Base-by-base conservation (phyloP, 2,888 invertebrate species). In the Rhingia campestris region DNA sequence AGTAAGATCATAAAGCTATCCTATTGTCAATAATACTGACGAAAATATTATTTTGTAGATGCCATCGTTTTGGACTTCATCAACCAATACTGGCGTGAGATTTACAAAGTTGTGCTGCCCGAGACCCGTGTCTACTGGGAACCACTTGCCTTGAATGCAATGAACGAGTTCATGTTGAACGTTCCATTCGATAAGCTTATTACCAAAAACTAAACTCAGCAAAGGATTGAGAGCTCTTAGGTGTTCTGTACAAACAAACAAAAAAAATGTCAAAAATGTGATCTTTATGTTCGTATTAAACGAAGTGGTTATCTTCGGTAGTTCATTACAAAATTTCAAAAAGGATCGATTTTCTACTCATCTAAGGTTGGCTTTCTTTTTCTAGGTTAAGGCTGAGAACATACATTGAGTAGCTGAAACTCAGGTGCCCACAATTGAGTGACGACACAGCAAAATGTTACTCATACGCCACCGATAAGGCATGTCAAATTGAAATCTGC, bases 11-110 rank as follows among this genome's bases (percentile, higher is more conserved):
- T 12, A 61, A 12, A 6, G 4, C 43, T 33, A 6, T 67, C 22
- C 22, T 67, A 32, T 30, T 6, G 0, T 47, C 9, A 4, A 14
- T 4, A 1, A 9, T n/a, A 37, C 30, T 12, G 14, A 2, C 5
- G 35, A 9, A 6, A 14, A 37, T 49, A 22, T 69, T 56, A 35
- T 6, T 32, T 77, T 43, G 2, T 66, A 91, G 91, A 91, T 84
- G 87, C 89, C 39, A 87, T 90, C 37, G 81, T 90, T 6, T 63
- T 91, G 86, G 89, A 91, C 51, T 93, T 93, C 85, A 90, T 92
- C n/a, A 94, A 94, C 87, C 92, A 93, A 86, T 93, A 93, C 87
- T 94, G 94, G 94, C 92, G 91, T 22, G 87, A 91, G 12, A 88
- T 93, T 9, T 93, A 93, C 86, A 91, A 91, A 67, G 90, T 91